Percentiles rank a stretch among this genome's conserved stretches.
Evolutionary conservation across 2,888 invertebrate genomes (phyloP).

Genomic region (Toxonevra muliebris): DNA sequence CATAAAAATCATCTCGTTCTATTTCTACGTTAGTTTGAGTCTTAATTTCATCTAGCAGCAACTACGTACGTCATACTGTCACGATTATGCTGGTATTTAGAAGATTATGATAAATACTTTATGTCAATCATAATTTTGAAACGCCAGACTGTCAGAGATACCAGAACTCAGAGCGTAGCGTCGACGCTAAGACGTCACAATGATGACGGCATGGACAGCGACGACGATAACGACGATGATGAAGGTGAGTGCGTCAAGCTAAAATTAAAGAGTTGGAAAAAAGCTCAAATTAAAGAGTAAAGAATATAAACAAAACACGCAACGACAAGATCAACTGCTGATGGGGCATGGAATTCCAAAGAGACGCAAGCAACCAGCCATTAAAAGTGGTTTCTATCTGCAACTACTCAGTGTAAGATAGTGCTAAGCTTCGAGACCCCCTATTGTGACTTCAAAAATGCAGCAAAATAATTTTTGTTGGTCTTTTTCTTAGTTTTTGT

Average conservation of each 20-base stretch:
- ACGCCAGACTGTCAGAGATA: slow-evolving; percentile 14
- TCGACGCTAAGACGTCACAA: slow-evolving; percentile 3
- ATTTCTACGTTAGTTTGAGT: neutral
- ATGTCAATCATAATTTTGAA: slow-evolving; percentile 30
- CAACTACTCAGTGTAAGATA: no score
- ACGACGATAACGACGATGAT: slow-evolving; percentile 1
- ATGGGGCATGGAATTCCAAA: no score
- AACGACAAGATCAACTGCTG: neutral
- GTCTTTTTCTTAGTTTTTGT: no score
- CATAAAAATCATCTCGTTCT: neutral
- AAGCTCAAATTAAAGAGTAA: neutral
- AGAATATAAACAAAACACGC: neutral
- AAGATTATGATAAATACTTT: slow-evolving; percentile 23
- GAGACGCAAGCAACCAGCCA: no score
- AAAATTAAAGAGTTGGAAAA: neutral
- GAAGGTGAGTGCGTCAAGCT: slow-evolving; percentile 6
- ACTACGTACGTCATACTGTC: no score
- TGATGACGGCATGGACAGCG: neutral
- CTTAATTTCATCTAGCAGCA: neutral
- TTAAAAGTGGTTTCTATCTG: no score
- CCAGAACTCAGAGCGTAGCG: neutral
- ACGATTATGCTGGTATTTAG: slow-evolving; percentile 11
- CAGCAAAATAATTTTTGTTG: slow-evolving; percentile 7
- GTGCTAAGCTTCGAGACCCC: slow-evolving; percentile 13
- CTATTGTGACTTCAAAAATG: slow-evolving; percentile 14